A percentile compares a stretch with the other conserved stretches of the same genome.
Evolutionary conservation across 2,113 vertebrate genomes (phyloP).

Genomic region (Mustelus asterias): DNA sequence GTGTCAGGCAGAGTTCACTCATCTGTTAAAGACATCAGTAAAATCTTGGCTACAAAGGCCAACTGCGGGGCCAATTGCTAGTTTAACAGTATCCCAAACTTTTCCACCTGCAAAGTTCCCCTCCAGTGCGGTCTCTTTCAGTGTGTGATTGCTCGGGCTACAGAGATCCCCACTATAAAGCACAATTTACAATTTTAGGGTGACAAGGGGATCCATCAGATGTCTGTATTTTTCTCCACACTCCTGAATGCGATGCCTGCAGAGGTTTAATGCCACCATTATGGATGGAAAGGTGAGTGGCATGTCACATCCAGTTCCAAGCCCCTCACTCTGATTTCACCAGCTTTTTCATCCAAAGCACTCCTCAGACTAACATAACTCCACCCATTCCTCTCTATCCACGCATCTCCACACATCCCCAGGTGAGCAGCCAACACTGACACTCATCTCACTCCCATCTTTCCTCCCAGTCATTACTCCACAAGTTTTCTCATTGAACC

Average conservation of each 20-base stretch:
- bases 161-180: background rate
- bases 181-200: background rate
- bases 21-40: slow-evolving; percentile 28
- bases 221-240: background rate
- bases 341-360: background rate
- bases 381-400: background rate
- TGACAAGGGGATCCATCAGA: background rate
- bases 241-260: background rate
- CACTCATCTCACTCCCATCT: too few relatives aligned
- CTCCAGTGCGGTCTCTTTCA: background rate
- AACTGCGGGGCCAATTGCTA: background rate
- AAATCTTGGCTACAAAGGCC: background rate
- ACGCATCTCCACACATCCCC: background rate
- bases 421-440: too few relatives aligned
- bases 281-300: background rate
- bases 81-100: background rate
- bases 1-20: background rate
- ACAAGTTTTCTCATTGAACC: too few relatives aligned
- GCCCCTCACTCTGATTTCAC: background rate
- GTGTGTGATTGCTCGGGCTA: background rate
- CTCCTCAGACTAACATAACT: background rate
- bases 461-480: too few relatives aligned
- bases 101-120: background rate
- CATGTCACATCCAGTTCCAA: background rate
- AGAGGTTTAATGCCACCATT: background rate